A percentile compares a stretch with the other conserved stretches of the same genome.
Conservation (phyloP, 2,113 vertebrate genomes). For the Pterocles burchelli region DNA sequence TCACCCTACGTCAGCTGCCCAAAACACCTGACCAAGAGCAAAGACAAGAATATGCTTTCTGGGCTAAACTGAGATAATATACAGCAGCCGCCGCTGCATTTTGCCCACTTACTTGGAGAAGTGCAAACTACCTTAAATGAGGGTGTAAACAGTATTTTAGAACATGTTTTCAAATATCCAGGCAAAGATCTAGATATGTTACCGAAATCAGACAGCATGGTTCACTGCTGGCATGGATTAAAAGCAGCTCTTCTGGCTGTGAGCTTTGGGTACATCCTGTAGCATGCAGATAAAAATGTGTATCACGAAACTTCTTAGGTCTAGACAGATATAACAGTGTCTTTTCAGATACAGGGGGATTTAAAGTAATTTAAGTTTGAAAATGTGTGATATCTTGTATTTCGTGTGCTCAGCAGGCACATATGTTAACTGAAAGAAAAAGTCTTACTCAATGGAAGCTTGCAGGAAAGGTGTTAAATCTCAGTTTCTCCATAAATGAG, state of each 20-base stretch:
- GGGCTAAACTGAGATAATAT: background rate
- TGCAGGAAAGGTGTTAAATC: constrained; percentile 66
- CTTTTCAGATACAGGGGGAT: background rate
- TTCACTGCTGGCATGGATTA: background rate
- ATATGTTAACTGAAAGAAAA: constrained; percentile 32
- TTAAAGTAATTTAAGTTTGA: background rate
- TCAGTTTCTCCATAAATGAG: constrained; percentile 68
- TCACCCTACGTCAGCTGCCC: background rate
- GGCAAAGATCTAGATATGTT: background rate
- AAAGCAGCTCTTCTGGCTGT: background rate
- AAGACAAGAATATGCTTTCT: background rate
- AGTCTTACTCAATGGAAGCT: constrained; percentile 22
- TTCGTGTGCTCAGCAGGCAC: background rate
- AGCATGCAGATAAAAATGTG: background rate
- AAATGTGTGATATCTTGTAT: background rate
- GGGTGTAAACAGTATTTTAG: background rate
- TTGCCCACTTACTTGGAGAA: background rate
- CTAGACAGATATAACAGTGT: background rate
- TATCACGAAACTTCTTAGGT: background rate
- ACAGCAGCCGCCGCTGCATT: background rate
- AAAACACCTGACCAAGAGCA: background rate
- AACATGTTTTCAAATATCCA: background rate
- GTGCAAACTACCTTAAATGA: background rate
- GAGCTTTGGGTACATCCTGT: background rate
- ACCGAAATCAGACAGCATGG: background rate